Percentiles rank a stretch among this genome's conserved stretches.
Evolutionary conservation across 2,888 invertebrate genomes (phyloP).

Genomic region (Tetragonula carbonaria): DNA sequence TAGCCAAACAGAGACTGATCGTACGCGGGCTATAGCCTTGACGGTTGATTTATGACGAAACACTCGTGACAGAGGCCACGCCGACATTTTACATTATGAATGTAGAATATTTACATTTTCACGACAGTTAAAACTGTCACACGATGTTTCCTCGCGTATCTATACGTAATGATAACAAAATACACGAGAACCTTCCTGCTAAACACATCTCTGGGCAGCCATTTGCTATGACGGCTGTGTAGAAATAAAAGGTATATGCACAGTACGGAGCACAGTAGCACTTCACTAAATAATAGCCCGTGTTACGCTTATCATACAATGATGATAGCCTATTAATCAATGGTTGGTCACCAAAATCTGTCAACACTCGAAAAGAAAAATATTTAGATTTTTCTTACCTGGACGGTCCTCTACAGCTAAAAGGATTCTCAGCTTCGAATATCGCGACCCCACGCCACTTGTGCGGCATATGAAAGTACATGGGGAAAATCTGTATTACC

Average conservation of each 20-base stretch:
- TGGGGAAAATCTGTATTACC: slow-evolving; percentile 81
- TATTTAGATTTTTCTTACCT: slow-evolving; percentile 87
- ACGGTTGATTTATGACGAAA: slow-evolving; percentile 65
- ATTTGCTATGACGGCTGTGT: slow-evolving; percentile 80
- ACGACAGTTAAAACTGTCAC: slow-evolving; percentile 42
- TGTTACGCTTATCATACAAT: slow-evolving; percentile 65
- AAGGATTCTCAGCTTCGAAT: slow-evolving; percentile 87
- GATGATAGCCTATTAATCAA: slow-evolving; percentile 46
- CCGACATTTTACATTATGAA: slow-evolving; percentile 46
- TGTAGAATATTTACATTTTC: slow-evolving; percentile 27
- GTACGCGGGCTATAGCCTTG: slow-evolving; percentile 68
- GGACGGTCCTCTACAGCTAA: slow-evolving; percentile 86
- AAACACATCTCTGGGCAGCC: slow-evolving; percentile 78
- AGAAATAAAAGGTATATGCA: slow-evolving; percentile 79
- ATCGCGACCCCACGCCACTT: slow-evolving; percentile 88
- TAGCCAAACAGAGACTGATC: slow-evolving; percentile 66
- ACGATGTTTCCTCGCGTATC: slow-evolving; percentile 34
- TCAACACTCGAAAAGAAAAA: slow-evolving; percentile 85
- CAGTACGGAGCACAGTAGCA: slow-evolving; percentile 75
- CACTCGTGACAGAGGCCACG: slow-evolving; percentile 54
- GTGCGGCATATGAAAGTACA: slow-evolving; percentile 86
- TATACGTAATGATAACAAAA: slow-evolving; percentile 51
- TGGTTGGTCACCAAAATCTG: slow-evolving; percentile 80
- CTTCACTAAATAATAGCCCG: slow-evolving; percentile 66
- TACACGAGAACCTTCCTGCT: slow-evolving; percentile 64